Conservation (phyloP, 2,888 invertebrate species). For the Oscheius myriophilus region DNA sequence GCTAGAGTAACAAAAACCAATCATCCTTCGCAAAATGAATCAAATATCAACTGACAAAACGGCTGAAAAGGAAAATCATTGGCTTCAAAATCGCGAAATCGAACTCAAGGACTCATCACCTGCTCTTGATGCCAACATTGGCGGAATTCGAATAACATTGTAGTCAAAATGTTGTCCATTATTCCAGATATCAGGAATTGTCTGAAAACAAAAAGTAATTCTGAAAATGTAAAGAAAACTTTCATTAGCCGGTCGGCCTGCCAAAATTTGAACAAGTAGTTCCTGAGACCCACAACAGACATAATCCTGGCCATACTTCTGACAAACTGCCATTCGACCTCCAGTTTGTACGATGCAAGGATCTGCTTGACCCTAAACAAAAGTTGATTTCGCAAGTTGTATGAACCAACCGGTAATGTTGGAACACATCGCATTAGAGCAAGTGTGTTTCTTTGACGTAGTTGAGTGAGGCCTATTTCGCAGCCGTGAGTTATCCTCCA, state of each 20-base stretch:
- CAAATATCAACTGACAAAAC: too few species aligned
- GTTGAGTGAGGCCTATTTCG: conserved; percentile 51
- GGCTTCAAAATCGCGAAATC: too few species aligned
- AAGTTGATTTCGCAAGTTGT: neutral
- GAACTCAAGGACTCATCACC: too few species aligned
- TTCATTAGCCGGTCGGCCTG: conserved; percentile 35
- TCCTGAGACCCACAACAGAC: conserved; percentile 54
- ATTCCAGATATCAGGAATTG: conserved; percentile 23
- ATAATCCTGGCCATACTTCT: conserved; percentile 48
- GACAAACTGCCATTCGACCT: conserved; percentile 50
- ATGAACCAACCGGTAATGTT: conserved; percentile 36
- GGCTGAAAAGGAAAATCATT: too few species aligned
- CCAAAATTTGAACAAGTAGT: conserved; percentile 47
- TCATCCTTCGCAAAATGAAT: too few species aligned
- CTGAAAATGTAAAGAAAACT: neutral
- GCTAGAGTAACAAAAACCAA: too few species aligned
- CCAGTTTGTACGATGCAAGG: conserved; percentile 52
- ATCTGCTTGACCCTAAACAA: conserved; percentile 50
- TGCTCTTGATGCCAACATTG: neutral
- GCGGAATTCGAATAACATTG: conserved; percentile 16
- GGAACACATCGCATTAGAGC: conserved; percentile 55
- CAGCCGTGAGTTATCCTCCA: conserved; percentile 18
- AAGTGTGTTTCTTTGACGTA: conserved; percentile 47
- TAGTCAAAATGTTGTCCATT: conserved; percentile 28
- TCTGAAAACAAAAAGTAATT: conserved; percentile 5